Evolutionary conservation across 1,140 invertebrate species (phyloP).

Genomic region (Orchesella cincta): DNA sequence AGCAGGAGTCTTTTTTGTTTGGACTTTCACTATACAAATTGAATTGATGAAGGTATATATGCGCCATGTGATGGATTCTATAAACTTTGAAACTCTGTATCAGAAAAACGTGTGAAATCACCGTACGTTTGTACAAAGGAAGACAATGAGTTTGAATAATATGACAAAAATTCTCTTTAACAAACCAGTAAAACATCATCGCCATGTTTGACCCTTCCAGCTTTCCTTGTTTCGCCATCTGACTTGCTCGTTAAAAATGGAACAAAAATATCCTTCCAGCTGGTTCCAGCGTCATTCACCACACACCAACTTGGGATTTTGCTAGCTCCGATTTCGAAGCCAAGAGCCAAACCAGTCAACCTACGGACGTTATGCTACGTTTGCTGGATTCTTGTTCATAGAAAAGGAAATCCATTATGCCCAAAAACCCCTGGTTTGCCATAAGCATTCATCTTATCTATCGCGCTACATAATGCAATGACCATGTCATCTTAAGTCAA

Average conservation of each 20-base stretch:
- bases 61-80: too few relatives aligned
- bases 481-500: neutral
- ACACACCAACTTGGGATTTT: neutral
- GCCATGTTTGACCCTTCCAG: neutral
- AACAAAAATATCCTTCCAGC: neutral
- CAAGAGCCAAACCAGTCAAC: too few relatives aligned
- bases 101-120: neutral
- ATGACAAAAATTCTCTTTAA: neutral
- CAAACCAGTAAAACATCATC: neutral
- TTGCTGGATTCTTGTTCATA: neutral
- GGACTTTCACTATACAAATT: too few relatives aligned
- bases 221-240: neutral
- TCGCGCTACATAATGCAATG: conserved; percentile 15
- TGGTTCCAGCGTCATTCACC: neutral
- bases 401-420: neutral
- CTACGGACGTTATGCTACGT: neutral
- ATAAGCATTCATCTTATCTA: neutral
- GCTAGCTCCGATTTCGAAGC: too few relatives aligned
- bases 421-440: neutral
- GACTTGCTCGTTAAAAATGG: neutral
- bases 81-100: too few relatives aligned
- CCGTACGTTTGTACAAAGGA: neutral
- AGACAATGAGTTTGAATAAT: neutral
- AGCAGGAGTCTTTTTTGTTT: too few relatives aligned
- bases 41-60: too few relatives aligned